A percentile compares a stretch with the other conserved stretches of the same genome.
Evolutionary conservation across 2,888 invertebrate species (phyloP).

Genomic region (Ectemnius continuus): DNA sequence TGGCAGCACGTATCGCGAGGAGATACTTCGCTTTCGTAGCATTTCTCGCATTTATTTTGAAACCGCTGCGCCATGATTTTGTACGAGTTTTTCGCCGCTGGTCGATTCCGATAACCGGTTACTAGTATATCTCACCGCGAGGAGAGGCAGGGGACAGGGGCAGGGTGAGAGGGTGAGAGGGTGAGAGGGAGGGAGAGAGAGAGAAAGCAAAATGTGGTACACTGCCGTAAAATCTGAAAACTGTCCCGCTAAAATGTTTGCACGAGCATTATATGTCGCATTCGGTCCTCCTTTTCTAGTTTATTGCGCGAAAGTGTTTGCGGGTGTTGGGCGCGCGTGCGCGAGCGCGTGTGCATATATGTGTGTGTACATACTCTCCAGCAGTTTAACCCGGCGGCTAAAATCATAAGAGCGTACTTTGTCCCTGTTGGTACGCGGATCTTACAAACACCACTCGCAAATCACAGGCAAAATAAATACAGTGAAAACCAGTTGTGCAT

Average conservation of each 20-base stretch:
- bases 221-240: conserved; percentile 47
- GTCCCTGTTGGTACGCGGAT: not conserved
- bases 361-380: not conserved
- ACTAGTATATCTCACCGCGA: conserved; percentile 39
- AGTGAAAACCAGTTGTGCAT: not conserved
- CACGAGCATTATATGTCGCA: conserved; percentile 34
- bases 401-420: not conserved
- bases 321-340: not conserved
- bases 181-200: too few species aligned
- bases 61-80: conserved; percentile 34
- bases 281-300: conserved; percentile 16
- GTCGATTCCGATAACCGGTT: conserved; percentile 50
- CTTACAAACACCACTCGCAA: not conserved
- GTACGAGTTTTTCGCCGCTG: conserved; percentile 38
- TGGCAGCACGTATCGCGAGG: not conserved
- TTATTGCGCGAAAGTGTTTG: conserved; percentile 32
- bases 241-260: conserved; percentile 52
- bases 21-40: conserved; percentile 12
- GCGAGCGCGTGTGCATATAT: conserved; percentile 17
- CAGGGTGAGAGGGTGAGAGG: too few species aligned
- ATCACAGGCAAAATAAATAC: not conserved
- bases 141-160: too few species aligned
- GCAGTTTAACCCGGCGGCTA: conserved; percentile 1
- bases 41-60: conserved; percentile 21
- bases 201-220: conserved; percentile 23